A percentile compares a stretch with the other conserved stretches of the same genome.
Conservation (phyloP, 2,113 vertebrate species). For the Genyomyrus donnyi region DNA sequence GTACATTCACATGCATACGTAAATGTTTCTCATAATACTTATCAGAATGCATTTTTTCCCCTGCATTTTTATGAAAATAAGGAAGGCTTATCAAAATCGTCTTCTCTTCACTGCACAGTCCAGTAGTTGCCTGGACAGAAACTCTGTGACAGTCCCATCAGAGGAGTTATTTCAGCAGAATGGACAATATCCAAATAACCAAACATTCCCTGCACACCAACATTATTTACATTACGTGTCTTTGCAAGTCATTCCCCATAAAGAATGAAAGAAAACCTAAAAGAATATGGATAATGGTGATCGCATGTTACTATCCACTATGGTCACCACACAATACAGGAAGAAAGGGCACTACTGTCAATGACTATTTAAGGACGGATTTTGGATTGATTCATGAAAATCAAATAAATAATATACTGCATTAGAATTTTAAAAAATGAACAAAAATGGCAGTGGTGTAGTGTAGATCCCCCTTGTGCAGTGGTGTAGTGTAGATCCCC, state of each 20-base stretch:
- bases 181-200: background rate
- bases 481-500: no score
- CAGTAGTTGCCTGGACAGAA: background rate
- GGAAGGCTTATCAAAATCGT: background rate
- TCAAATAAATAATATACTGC: background rate
- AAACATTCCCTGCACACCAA: background rate
- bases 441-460: no score
- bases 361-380: background rate
- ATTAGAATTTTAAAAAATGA: background rate
- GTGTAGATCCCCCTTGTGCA: no score
- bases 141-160: background rate
- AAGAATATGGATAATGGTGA: background rate
- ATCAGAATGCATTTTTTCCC: background rate
- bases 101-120: background rate
- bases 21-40: background rate
- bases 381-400: background rate
- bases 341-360: background rate
- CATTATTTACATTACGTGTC: background rate
- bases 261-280: background rate
- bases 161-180: background rate
- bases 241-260: background rate
- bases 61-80: background rate
- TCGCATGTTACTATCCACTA: background rate
- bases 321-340: background rate
- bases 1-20: background rate